A percentile compares a stretch with the other conserved stretches of the same genome.
phyloP scores from a whole-genome alignment of 1,140 invertebrate species.

The Ceratosolen solmsi region DNA sequence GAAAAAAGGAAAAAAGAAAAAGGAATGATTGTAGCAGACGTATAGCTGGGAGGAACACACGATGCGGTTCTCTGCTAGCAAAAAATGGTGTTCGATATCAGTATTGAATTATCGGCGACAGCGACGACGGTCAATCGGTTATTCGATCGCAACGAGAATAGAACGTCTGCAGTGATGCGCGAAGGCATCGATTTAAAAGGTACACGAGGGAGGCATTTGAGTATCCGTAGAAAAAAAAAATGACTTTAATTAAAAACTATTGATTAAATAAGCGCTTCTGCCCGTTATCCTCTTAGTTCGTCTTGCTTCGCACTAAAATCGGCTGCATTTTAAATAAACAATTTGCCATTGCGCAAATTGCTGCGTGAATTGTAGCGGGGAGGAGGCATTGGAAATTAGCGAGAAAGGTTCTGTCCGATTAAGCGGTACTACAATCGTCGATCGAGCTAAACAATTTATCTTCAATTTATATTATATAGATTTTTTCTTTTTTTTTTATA shows the following conservation, averaged over 20 bases:
- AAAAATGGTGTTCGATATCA: slow-evolving; percentile 29
- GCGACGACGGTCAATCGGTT: slow-evolving; percentile 12
- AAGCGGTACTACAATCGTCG: neutral
- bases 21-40: neutral
- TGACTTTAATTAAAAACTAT: neutral
- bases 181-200: neutral
- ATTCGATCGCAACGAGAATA: slow-evolving; percentile 26
- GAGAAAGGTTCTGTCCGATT: too few relatives aligned
- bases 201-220: neutral
- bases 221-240: neutral
- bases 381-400: neutral
- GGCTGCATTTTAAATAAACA: too few relatives aligned
- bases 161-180: slow-evolving; percentile 2
- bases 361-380: too few relatives aligned
- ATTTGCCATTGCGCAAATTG: too few relatives aligned
- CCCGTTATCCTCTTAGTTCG: neutral
- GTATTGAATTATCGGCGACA: slow-evolving; percentile 44
- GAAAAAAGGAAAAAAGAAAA: neutral
- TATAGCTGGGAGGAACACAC: neutral
- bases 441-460: neutral
- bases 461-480: neutral
- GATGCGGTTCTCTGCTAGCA: neutral
- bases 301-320: too few relatives aligned
- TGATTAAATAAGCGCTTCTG: neutral
- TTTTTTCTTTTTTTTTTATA: too few relatives aligned